phyloP scores from a whole-genome alignment of 2,113 vertebrate genomes.

The Coracopsis vasa region DNA sequence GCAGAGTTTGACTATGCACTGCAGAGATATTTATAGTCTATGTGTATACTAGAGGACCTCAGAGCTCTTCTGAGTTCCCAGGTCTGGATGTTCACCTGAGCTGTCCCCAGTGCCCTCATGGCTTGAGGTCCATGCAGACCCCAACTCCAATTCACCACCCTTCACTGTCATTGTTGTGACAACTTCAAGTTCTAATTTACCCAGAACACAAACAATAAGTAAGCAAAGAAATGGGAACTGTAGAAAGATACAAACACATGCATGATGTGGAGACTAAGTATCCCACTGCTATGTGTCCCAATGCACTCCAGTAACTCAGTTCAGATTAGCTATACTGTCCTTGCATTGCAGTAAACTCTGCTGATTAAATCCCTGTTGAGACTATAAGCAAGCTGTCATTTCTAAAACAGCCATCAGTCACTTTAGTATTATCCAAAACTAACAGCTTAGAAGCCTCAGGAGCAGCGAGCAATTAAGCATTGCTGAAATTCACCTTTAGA shows the following conservation, averaged over 20 bases:
- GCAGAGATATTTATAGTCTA: neutral
- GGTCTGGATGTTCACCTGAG: neutral
- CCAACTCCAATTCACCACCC: neutral
- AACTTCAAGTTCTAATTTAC: neutral
- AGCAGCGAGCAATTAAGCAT: neutral
- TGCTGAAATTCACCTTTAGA: neutral
- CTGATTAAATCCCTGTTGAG: neutral
- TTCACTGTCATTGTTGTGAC: neutral
- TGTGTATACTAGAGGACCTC: neutral
- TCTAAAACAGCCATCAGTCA: neutral
- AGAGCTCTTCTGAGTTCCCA: neutral
- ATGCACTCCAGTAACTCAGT: neutral
- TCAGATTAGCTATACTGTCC: neutral
- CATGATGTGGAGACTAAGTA: neutral
- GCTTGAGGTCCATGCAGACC: neutral
- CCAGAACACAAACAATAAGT: neutral
- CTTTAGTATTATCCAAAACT: neutral
- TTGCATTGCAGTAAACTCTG: neutral
- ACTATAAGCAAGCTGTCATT: neutral
- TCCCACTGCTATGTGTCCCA: neutral
- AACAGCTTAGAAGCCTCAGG: neutral
- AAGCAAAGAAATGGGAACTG: neutral
- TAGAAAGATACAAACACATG: neutral
- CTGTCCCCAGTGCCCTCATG: neutral
- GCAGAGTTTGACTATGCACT: neutral